Evolutionary conservation across 2,797 vertebrate genomes (phyloP).

Genomic region (Melanotaenia parkinsoni): DNA sequence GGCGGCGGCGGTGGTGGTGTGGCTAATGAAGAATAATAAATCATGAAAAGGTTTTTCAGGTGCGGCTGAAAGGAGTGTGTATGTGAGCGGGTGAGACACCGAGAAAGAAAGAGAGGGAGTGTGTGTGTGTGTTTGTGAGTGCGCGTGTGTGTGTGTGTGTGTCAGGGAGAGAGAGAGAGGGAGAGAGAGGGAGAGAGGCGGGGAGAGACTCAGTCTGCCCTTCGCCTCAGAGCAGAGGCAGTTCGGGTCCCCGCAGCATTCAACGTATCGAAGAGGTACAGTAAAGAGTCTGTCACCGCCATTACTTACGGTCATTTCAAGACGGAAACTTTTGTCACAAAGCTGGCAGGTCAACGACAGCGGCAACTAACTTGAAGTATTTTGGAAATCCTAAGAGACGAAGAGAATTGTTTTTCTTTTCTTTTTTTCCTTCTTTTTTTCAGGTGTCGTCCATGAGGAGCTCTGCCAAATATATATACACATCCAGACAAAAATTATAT

Average conservation of each 20-base stretch:
- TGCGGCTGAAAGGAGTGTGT: conserved; percentile 67
- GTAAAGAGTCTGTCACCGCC: conserved; percentile 77
- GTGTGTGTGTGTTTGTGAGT: conserved; percentile 14
- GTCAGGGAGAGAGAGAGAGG: conserved; percentile 52
- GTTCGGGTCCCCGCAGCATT: conserved; percentile 88
- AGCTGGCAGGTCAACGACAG: conserved; percentile 62
- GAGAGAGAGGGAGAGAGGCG: conserved; percentile 67
- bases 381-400: conserved; percentile 77
- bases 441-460: conserved; percentile 70
- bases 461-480: conserved; percentile 38
- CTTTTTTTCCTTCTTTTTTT: conserved; percentile 16
- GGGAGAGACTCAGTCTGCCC: conserved; percentile 81
- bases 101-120: conserved; percentile 17
- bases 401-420: conserved; percentile 61
- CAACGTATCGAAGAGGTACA: conserved; percentile 75
- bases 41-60: conserved; percentile 85
- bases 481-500: conserved; percentile 44
- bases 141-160: conserved; percentile 47
- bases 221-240: conserved; percentile 86
- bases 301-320: conserved; percentile 71
- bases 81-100: conserved; percentile 31
- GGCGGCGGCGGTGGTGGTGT: conserved; percentile 72
- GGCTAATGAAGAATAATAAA: conserved; percentile 91
- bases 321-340: conserved; percentile 67
- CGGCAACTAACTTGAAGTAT: conserved; percentile 54